Evolutionary conservation across 2,888 invertebrate species (phyloP).

Genomic region (Papilio protenor): DNA sequence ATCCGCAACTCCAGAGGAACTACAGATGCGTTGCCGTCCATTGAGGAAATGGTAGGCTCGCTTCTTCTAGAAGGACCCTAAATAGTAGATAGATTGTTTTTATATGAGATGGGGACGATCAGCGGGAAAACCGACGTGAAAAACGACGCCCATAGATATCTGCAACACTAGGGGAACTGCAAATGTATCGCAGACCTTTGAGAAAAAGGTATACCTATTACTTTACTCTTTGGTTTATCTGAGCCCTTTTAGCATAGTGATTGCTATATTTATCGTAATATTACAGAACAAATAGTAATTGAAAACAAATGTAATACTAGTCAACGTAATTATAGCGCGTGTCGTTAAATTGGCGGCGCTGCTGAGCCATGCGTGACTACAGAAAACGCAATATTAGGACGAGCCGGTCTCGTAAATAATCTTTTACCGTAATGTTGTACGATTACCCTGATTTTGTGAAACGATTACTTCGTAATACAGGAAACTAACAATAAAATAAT

Average conservation of each 20-base stretch:
- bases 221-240: background rate
- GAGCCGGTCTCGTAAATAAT: conserved; percentile 30
- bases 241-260: background rate
- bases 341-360: conserved; percentile 22
- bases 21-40: no score
- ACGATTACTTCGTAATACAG: conserved; percentile 24
- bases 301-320: conserved; percentile 2
- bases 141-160: no score
- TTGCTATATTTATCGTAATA: background rate
- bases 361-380: conserved; percentile 23
- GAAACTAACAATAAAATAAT: conserved; percentile 20
- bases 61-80: no score
- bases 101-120: no score
- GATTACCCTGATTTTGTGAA: conserved; percentile 39
- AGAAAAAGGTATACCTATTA: background rate
- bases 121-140: no score
- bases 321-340: conserved; percentile 21
- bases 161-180: no score
- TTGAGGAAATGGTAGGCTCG: no score
- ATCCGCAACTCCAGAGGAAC: no score
- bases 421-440: conserved; percentile 34
- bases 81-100: no score
- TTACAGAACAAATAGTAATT: background rate
- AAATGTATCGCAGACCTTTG: no score
- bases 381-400: conserved; percentile 34